Percentiles rank a stretch among this genome's conserved stretches.
Conservation (phyloP, 2,113 vertebrate species). For the Myxocyprinus asiaticus region DNA sequence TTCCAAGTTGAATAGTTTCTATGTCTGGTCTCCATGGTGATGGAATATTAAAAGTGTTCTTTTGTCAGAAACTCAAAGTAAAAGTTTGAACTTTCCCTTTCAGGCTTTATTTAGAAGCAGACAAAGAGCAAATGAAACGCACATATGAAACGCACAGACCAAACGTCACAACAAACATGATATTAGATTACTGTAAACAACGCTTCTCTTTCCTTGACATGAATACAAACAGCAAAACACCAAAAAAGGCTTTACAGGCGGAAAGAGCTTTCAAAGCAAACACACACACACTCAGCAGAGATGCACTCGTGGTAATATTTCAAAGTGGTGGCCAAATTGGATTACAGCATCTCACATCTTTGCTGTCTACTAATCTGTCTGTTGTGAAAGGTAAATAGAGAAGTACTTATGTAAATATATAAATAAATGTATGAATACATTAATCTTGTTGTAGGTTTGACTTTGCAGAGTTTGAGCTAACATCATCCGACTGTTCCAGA, state of each 20-base stretch:
- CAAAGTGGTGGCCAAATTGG: constrained; percentile 18
- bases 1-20: constrained; percentile 24
- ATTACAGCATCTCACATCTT: constrained; percentile 25
- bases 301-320: constrained; percentile 10
- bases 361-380: constrained; percentile 26
- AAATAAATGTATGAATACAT: constrained; percentile 21
- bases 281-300: neutral
- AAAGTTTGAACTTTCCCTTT: constrained; percentile 6
- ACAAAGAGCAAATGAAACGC: neutral
- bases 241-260: neutral
- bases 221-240: neutral
- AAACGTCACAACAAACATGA: neutral
- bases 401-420: constrained; percentile 15
- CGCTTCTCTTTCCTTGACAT: neutral
- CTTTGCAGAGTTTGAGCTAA: neutral
- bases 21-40: constrained; percentile 39
- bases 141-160: neutral
- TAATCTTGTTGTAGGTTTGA: constrained; percentile 5
- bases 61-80: constrained; percentile 8
- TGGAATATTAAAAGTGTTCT: constrained; percentile 7
- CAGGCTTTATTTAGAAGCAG: constrained; percentile 2
- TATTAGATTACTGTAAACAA: constrained; percentile 15
- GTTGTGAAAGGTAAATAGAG: constrained; percentile 26
- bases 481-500: neutral
- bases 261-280: constrained; percentile 4